Evolutionary conservation across 2,888 invertebrate genomes (phyloP), one percentile per base, ranked within the genome.

Genomic region (Coelogynopora nodosa): DNA sequence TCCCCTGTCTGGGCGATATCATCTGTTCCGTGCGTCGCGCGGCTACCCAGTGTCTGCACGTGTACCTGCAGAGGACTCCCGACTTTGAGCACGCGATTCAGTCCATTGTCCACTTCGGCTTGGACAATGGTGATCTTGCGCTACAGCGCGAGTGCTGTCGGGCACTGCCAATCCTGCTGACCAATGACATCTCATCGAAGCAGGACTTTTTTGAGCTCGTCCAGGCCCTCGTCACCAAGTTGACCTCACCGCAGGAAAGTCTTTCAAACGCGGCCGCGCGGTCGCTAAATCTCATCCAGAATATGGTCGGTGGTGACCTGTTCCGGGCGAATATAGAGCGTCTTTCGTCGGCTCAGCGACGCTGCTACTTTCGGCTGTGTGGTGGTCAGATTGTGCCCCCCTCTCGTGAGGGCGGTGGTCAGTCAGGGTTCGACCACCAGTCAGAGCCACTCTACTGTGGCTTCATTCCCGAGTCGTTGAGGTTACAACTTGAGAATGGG

Each of bases 11-110:
- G 18, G 49, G 49, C 10, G 49, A 49, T 49, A 49, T 49, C 5
- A 49, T 49, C 49, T 49, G 49, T 49, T 5, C 49, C 49, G 0
- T 89, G 5, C 49, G 92, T 67, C 89, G 92, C 85, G 90, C 92
- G 31, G 91, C 92, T 10, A 90, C 92, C 5, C 92, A 93, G 88
- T 91, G 92, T 0, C 89, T 93, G 18, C 92, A 92, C 88, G 90
- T 91, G 0, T 93, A 92, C 89, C 91, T 92, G 91, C 86, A 86
- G 87, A 82, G 82, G 10, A 49, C 49, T 49, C 49, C 49, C 0
- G 30, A 82, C 27, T 30, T 30, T 18, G 82, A 82, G 82, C 82
- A 28, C 0, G 82, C 30, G 0, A 28, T 82, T 2, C 30, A 30
- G 30, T 28, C 82, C 0, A 82, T 82, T 26, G 30, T 82, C 28